phyloP scores from a whole-genome alignment of 2,888 invertebrate species.

The Unio delphinus region DNA sequence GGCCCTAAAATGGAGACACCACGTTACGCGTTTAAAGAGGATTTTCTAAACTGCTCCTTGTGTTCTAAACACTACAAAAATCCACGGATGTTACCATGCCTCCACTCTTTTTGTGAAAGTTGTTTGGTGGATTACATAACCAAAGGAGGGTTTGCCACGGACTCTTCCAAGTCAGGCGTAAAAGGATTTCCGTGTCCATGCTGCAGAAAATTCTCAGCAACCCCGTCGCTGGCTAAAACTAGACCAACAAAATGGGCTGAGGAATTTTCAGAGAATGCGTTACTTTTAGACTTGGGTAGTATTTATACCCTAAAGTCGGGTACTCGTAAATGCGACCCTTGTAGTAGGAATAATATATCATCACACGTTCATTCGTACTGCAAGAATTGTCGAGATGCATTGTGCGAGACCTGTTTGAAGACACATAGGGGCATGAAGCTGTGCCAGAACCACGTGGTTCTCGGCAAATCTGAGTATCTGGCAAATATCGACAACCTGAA shows the following conservation, averaged over 20 bases:
- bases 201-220: constrained; percentile 28
- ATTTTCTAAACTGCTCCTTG: constrained; percentile 32
- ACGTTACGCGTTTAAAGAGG: constrained; percentile 25
- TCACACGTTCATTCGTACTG: constrained; percentile 37
- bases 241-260: constrained; percentile 36
- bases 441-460: constrained; percentile 39
- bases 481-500: constrained; percentile 37
- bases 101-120: constrained; percentile 40
- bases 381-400: constrained; percentile 42
- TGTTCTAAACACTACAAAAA: constrained; percentile 33
- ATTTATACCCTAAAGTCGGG: constrained; percentile 37
- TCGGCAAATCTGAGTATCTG: constrained; percentile 30
- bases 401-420: constrained; percentile 40
- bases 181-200: constrained; percentile 35
- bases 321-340: constrained; percentile 39
- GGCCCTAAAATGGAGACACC: no score
- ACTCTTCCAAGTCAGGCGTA: constrained; percentile 1
- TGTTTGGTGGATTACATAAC: constrained; percentile 32
- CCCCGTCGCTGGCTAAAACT: constrained; percentile 18
- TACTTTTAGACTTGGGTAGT: constrained; percentile 38
- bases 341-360: constrained; percentile 32
- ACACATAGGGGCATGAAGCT: constrained; percentile 41
- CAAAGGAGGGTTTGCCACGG: constrained; percentile 12
- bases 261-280: constrained; percentile 40
- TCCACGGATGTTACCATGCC: constrained; percentile 38